Conservation (phyloP, 2,888 invertebrate genomes). For the Dromius quadrimaculatus region DNA sequence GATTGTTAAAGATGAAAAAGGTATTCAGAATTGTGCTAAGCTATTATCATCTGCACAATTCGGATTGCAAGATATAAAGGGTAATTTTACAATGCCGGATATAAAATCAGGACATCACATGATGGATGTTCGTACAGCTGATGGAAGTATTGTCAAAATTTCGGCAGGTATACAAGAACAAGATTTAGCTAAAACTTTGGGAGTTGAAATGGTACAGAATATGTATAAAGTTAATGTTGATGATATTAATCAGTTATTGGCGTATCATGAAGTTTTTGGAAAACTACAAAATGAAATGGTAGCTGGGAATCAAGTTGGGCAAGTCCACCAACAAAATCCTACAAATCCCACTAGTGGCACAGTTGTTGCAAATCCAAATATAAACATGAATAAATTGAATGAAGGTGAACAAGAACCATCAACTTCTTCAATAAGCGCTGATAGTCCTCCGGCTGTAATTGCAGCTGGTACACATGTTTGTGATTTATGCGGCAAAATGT, state of each 20-base stretch:
- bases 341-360: neutral
- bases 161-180: conserved; percentile 74
- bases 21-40: conserved; percentile 69
- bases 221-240: conserved; percentile 86
- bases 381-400: conserved; percentile 62
- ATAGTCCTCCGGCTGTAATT: conserved; percentile 73
- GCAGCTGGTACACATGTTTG: conserved; percentile 79
- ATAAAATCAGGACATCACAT: conserved; percentile 68
- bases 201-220: conserved; percentile 81
- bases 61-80: conserved; percentile 64
- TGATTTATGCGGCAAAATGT: conserved; percentile 88
- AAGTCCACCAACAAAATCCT: conserved; percentile 52
- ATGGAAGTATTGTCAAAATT: conserved; percentile 81
- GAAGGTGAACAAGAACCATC: conserved; percentile 70
- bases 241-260: conserved; percentile 85
- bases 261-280: conserved; percentile 88
- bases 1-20: conserved; percentile 73
- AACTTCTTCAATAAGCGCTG: conserved; percentile 71
- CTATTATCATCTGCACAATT: conserved; percentile 63
- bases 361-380: conserved; percentile 34
- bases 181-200: conserved; percentile 72
- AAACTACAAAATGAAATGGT: conserved; percentile 73
- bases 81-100: conserved; percentile 68
- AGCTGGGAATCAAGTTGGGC: conserved; percentile 49
- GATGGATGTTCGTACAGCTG: conserved; percentile 75